A percentile compares a stretch with the other conserved stretches of the same genome.
phyloP scores from a whole-genome alignment of 1,140 invertebrate species.

The Planococcus citri region DNA sequence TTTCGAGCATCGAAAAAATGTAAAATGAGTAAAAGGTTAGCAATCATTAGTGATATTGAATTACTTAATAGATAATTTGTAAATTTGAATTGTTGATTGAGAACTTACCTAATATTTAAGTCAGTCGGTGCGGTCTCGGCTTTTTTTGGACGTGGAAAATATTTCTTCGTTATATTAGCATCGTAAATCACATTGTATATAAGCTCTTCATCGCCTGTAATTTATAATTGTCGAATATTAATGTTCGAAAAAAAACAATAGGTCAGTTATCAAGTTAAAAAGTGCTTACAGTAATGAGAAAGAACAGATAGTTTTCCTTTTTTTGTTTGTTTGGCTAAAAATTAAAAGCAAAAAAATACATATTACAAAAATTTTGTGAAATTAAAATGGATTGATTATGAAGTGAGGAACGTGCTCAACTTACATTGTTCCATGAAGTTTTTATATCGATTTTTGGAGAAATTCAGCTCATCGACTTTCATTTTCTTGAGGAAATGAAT shows the following conservation, averaged over 20 bases:
- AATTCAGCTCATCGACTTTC: not conserved
- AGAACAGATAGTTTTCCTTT: too few relatives aligned
- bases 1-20: conserved; percentile 58
- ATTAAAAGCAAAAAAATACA: too few relatives aligned
- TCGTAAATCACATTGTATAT: conserved; percentile 74
- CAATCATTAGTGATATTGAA: too few relatives aligned
- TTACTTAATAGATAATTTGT: too few relatives aligned
- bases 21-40: conserved; percentile 35
- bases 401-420: too few relatives aligned
- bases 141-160: conserved; percentile 32
- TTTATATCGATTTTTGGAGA: conserved; percentile 16
- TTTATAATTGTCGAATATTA: too few relatives aligned
- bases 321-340: too few relatives aligned
- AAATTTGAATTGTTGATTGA: too few relatives aligned
- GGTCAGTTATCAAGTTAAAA: not conserved
- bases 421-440: conserved; percentile 20
- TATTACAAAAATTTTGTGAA: too few relatives aligned
- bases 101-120: not conserved
- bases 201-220: conserved; percentile 65
- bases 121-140: not conserved
- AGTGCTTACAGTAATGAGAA: not conserved
- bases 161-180: conserved; percentile 72
- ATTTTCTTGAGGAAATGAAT: conserved; percentile 60
- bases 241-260: too few relatives aligned
- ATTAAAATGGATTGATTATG: too few relatives aligned